phyloP scores from a whole-genome alignment of 35 echinoderm and acorn worm species.

The Heliocidaris erythrogramma region DNA sequence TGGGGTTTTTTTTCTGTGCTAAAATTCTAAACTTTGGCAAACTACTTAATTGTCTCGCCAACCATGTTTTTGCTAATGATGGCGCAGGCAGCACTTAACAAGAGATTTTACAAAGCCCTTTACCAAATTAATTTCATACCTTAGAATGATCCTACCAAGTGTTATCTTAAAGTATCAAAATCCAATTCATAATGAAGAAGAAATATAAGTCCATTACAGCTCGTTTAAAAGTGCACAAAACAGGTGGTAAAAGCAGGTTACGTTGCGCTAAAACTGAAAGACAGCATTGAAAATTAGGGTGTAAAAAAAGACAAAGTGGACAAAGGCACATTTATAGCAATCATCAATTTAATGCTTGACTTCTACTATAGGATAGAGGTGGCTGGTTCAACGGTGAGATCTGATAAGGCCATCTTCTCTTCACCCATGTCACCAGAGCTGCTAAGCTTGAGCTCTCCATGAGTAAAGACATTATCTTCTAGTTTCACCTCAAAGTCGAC shows the following conservation, averaged over 20 bases:
- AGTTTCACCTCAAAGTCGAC: conserved; percentile 26
- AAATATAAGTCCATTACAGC: background rate
- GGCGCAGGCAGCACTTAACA: background rate
- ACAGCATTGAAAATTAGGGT: background rate
- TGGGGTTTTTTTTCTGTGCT: background rate
- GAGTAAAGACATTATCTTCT: background rate
- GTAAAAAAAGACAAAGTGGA: background rate
- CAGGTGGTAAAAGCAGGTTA: background rate
- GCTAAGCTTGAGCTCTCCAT: conserved; percentile 24
- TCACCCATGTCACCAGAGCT: background rate
- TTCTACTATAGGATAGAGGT: conserved; percentile 38
- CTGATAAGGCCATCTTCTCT: background rate
- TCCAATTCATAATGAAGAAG: background rate
- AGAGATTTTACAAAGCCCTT: background rate
- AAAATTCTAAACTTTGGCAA: background rate
- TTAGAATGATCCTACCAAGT: too few relatives aligned
- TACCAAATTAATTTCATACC: background rate
- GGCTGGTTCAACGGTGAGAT: background rate
- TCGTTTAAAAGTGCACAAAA: too few relatives aligned
- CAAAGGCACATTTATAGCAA: background rate
- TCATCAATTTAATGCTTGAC: background rate
- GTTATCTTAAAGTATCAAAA: background rate
- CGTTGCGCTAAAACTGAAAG: background rate
- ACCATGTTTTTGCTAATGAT: background rate
- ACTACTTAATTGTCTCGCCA: background rate